Base-by-base conservation (phyloP, 2,113 vertebrate species). In the Carassius auratus region DNA sequence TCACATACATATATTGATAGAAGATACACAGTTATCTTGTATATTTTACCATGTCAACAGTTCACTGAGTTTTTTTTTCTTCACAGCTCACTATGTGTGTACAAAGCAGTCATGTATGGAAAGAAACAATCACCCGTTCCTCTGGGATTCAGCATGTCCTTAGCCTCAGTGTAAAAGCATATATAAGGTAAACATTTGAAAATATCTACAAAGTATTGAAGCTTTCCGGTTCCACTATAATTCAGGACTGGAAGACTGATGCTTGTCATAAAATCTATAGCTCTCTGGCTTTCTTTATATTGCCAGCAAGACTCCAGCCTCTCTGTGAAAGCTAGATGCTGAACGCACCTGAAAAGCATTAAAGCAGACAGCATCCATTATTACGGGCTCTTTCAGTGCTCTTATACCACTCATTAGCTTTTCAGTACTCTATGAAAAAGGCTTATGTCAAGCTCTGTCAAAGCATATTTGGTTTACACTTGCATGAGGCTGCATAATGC, bases 231-330 rank as follows among this genome's bases (percentile, higher is more conserved):
- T 68, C 59, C 55, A 75, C 52, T 23, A 38, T 75, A 62, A 66
- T 76, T 57, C 59, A 86, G 52, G 15, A 57, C 26, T 6, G 71
- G 48, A 19, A 55, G 15, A 66, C 30, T 52, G 71, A 66, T 26
- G 48, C 69, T 45, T 76, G 69, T 76, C 78, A 76, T 26, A 82
- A 81, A 81, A 86, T 81, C 85, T 62, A 86, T 76, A 76, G 61
- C 26, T 57, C 52, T 75, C 38, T 79, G 42, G 33, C 26, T 81
- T 74, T 38, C 38, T 62, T 62, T 64, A 75, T 75, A 38, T 38
- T 57, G 14, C 21, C 61, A 57, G 50, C 71, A 17, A 26, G 50
- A 23, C 68, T 36, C 61, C 12, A 23, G 33, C 77, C 30, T 52
- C 57, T 86, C 62, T 48, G 19, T 69, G 36, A 82, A 69, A 79